Evolutionary conservation across 2,797 vertebrate genomes (phyloP), one percentile per base, ranked within the genome.

Genomic region (Clarias laeviceps): DNA sequence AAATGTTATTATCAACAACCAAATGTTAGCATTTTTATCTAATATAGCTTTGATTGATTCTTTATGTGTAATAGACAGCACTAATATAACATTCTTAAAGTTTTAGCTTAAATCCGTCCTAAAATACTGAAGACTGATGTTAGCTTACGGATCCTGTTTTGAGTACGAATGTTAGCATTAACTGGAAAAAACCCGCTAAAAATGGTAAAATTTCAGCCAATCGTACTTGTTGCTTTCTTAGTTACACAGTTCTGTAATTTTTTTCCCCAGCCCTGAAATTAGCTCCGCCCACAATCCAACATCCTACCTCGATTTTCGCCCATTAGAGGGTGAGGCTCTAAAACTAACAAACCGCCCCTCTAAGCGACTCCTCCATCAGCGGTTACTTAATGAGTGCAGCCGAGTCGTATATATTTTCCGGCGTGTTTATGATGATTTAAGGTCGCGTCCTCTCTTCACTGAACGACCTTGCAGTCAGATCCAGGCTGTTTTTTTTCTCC

Each of bases 401-500:
- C 11, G 4, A 77, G 74, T 29, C 17, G 24, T n/a, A 45, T n/a
- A 45, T 1, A 11, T 27, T 76, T 1, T 3, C 8, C 11, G 32
- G 24, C 15, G 34, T 74, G 70, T 15, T 20, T 5, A 15, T 56
- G 37, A 65, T 72, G 77, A 72, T 68, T 68, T 79, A 80, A 24
- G 29, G 17, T 32, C 5, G 0, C 34, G 45, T 45, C 56, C 56
- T 62, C 14, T 73, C 22, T 40, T 65, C 20, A 27, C 64, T 27
- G 18, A 59, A 29, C 32, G 14, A 84, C 78, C 86, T 84, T 84
- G 78, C n/a, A 77, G 61, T 32, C 80, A 18, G 82, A 65, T 50
- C 78, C 77, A 83, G 85, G 56, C 32, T 72, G 87, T 90, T 76
- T 91, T 89, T 83, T 78, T 24, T 1, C 81, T 83, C 24, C 82